Evolutionary conservation across 2,113 vertebrate species (phyloP), one percentile per base, ranked within the genome.

Genomic region (Ptyas mucosa): DNA sequence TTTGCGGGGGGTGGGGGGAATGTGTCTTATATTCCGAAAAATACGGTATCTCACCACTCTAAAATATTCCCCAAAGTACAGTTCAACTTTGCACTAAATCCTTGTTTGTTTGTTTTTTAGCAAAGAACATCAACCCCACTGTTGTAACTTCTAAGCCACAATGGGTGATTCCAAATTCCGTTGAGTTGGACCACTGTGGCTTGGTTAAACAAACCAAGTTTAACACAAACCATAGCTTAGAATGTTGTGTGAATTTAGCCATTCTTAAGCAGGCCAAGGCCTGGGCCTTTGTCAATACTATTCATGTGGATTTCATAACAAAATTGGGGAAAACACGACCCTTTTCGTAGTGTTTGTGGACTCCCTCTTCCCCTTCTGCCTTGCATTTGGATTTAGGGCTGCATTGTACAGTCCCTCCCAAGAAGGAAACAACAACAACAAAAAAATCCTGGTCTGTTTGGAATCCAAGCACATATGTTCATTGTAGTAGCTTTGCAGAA

Each of bases 401-500:
- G 43, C 58, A 89, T 88, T 95, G 21, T 53, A 21, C 12, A 46
- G 55, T 92, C 51, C 88, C 88, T 91, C 87, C 58, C 89, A 46
- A 51, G 46, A 64, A 90, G 88, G 92, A 94, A 86, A 90, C 90
- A 26, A 3, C 0, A 55, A 18, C 15, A 20, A 55, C 5, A 23
- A 8, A 58, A 26, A 21, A 55, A 7, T 1, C 21, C 23, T 91
- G 91, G 95, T 95, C 96, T 94, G 96, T 96, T 92, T 97, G 95
- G 96, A 97, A 96, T 97, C 95, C 95, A 92, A 94, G 51, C 95
- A 91, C 95, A 96, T 96, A 95, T 95, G 94, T 94, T 94, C 91
- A 96, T 96, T 96, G 96, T 94, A 93, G 94, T 94, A 93, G 94
- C 95, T 96, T 97, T 96, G 92, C 98, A 97, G 97, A 94, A 96